Conservation (phyloP, 2,797 vertebrate genomes). For the Paramormyrops hopkinsi region DNA sequence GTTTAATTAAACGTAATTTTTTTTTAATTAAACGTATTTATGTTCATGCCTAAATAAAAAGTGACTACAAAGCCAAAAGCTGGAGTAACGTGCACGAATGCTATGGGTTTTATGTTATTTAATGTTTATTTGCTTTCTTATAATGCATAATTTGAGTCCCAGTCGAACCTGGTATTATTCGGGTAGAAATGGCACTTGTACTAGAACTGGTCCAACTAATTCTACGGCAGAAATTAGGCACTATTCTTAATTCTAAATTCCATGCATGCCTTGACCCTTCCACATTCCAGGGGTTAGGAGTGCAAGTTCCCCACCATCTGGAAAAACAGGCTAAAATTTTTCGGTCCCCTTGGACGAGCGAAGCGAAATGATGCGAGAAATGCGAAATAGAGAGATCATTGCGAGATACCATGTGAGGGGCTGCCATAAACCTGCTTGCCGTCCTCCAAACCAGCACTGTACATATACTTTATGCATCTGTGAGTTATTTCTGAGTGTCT, state of each 20-base stretch:
- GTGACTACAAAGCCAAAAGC: neutral
- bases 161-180: neutral
- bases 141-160: neutral
- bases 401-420: neutral
- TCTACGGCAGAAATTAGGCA: neutral
- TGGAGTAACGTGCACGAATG: neutral
- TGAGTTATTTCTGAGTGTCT: neutral
- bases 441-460: neutral
- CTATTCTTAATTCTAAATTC: neutral
- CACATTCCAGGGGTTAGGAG: neutral
- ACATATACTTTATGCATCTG: neutral
- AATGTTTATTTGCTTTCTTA: neutral
- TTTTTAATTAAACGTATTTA: too few species aligned
- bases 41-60: neutral
- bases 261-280: neutral
- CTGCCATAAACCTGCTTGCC: neutral
- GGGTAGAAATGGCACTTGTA: neutral
- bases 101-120: neutral
- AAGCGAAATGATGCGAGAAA: neutral
- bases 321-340: neutral
- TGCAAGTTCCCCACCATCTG: neutral
- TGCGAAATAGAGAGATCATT: neutral
- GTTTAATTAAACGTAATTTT: neutral
- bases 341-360: neutral
- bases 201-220: neutral